These are phyloP conservation scores for Pollenia griseotomentosa DNA, from an alignment of 2,888 invertebrate species.

Conservation along the genomic window DNA sequence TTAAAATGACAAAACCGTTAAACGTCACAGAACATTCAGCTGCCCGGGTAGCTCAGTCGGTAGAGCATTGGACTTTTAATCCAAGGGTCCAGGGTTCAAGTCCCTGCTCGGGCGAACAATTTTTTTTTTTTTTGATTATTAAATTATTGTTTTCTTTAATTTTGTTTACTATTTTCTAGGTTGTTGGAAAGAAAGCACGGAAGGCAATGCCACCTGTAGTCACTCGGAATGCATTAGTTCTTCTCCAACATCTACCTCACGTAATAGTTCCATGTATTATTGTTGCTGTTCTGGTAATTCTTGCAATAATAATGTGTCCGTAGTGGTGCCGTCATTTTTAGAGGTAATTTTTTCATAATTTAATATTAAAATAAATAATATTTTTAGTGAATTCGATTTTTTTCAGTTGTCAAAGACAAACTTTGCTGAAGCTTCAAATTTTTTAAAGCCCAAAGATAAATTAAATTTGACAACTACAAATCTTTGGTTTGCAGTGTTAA, in stretches of 20 bases:
- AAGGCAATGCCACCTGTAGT: constrained; percentile 85
- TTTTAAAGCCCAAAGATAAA: constrained; percentile 46
- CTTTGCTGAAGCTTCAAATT: constrained; percentile 69
- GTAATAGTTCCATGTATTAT: constrained; percentile 86
- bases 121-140: constrained; percentile 12
- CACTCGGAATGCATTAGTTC: constrained; percentile 86
- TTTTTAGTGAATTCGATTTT: not conserved
- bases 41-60: constrained; percentile 84
- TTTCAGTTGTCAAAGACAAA: constrained; percentile 77
- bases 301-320: constrained; percentile 88
- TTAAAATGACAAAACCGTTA: constrained; percentile 3
- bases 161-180: constrained; percentile 80
- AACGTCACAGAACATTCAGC: not conserved
- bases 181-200: constrained; percentile 86
- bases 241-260: constrained; percentile 84
- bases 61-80: constrained; percentile 85
- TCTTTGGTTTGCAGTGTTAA: constrained; percentile 74
- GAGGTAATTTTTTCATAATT: constrained; percentile 75
- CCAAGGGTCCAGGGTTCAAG: constrained; percentile 84
- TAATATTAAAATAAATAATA: not conserved
- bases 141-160: constrained; percentile 7
- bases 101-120: constrained; percentile 76
- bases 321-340: constrained; percentile 81
- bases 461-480: constrained; percentile 74
- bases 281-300: constrained; percentile 92